Base-by-base conservation (phyloP, 2,797 vertebrate species). In the Malacoraja senta region DNA sequence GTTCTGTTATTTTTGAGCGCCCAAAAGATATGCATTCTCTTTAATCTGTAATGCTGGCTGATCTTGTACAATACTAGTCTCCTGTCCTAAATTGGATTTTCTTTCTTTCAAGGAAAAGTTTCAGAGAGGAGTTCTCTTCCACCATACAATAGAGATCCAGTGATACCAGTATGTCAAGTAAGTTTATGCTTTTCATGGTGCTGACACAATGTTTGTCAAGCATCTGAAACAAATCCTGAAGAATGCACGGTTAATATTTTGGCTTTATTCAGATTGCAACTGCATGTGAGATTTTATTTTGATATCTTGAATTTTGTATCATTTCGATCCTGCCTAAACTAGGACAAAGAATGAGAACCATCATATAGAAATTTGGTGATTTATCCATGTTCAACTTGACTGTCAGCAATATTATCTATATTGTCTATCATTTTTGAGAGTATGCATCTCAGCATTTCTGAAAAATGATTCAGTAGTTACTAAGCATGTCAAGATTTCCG, bases 141-240 rank as follows among this genome's bases (percentile, higher is more conserved):
- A 93, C 94, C 97, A 88, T 99, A 97, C 94, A 97, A 97, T 81
- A 97, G 98, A 96, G 98, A 98, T 81, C 95, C 98, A 9, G 97
- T 96, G 93, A 97, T 98, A 94, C 96, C 98, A 93, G 97, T 97
- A 94, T 97, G 98, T 95, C 98, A 98, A 95, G 99, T 99, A 97
- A 97, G 97, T 96, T 76, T 91, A 4, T 72, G 83, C 24, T 86
- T 65, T n/a, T 68, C 86, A 32, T 38, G 53, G 61, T 3, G 53
- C 53, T 76, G 71, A 58, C 4, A n/a, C 1, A 13, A 35, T 58
- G 15, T 91, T 71, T 71, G 24, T 65, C 19, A 53, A 72, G 35
- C 71, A 15, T n/a, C 29, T 65, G 78, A 6, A 35, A 61, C 8
- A 29, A 61, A 10, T 61, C n/a, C 53, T 84, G 81, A 84, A 84